A percentile compares a stretch with the other conserved stretches of the same genome.
Evolutionary conservation across 2,113 vertebrate species (phyloP).

Genomic region (Terrapene triunguis): DNA sequence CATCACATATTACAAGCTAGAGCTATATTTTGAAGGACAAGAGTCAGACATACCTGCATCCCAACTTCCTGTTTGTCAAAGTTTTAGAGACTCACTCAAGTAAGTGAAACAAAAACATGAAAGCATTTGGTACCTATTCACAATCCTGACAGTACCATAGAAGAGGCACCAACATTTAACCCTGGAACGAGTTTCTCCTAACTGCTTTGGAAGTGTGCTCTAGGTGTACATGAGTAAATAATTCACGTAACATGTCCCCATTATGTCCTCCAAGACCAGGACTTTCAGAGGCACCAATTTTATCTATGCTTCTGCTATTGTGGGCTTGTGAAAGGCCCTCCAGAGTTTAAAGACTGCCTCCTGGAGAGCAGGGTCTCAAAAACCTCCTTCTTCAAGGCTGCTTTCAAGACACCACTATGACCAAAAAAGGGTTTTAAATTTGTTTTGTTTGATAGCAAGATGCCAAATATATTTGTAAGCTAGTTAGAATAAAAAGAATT

Average conservation of each 20-base stretch:
- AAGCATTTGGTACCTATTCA: background rate
- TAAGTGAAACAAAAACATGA: background rate
- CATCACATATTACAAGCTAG: background rate
- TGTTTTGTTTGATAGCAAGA: background rate
- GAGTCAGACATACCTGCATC: background rate
- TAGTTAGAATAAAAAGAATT: background rate
- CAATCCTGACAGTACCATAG: background rate
- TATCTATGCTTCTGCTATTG: background rate
- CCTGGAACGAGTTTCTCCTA: background rate
- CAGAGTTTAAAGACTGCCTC: background rate
- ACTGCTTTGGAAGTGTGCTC: background rate
- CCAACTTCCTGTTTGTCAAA: background rate
- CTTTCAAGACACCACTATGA: background rate
- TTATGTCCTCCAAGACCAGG: background rate
- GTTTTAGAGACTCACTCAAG: background rate
- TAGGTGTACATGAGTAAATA: background rate
- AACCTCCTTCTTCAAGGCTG: background rate
- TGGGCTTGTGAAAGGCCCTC: accelerated
- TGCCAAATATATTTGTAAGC: background rate
- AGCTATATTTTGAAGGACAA: background rate
- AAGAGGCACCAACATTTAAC: background rate
- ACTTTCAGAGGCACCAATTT: background rate
- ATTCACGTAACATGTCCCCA: accelerated
- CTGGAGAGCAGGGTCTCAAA: accelerated
- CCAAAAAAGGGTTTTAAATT: background rate